Evolutionary conservation across 2,797 vertebrate species (phyloP).

Genomic region (Eutrigla gurnardus): DNA sequence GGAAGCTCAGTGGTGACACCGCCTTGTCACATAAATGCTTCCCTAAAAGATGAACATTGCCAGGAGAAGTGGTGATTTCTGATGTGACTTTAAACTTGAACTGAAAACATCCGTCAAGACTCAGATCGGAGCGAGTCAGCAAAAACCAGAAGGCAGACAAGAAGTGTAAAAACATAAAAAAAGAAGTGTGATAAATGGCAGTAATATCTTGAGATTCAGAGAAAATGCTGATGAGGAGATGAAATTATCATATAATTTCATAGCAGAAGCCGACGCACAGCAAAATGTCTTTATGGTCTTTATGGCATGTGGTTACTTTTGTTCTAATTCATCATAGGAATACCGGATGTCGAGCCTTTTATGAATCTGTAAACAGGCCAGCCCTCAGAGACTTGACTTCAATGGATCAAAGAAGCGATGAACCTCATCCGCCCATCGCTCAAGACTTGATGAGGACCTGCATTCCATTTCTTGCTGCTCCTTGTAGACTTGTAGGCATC

Average conservation of each 20-base stretch:
- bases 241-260: slow-evolving; percentile 18
- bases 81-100: slow-evolving; percentile 40
- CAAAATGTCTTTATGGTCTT: not conserved
- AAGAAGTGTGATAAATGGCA: slow-evolving; percentile 13
- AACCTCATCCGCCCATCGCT: slow-evolving; percentile 4
- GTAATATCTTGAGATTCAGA: not conserved
- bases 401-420: slow-evolving; percentile 14
- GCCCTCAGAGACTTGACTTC: slow-evolving; percentile 1
- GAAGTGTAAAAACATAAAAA: slow-evolving; percentile 17
- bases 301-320: not conserved
- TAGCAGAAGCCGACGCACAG: not conserved
- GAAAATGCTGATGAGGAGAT: slow-evolving; percentile 3
- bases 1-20: slow-evolving; percentile 57
- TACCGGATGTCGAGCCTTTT: slow-evolving; percentile 1
- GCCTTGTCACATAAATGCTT: slow-evolving; percentile 55
- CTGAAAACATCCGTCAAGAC: slow-evolving; percentile 56
- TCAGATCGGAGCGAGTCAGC: slow-evolving; percentile 47
- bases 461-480: slow-evolving; percentile 22
- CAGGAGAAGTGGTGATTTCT: slow-evolving; percentile 35
- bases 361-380: slow-evolving; percentile 4
- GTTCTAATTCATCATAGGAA: slow-evolving; percentile 1
- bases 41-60: slow-evolving; percentile 49
- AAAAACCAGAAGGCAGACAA: slow-evolving; percentile 12
- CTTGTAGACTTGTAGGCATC: slow-evolving; percentile 14
- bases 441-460: slow-evolving; percentile 15